phyloP scores from a whole-genome alignment of 2,113 vertebrate genomes.

The Scophthalmus maximus region DNA sequence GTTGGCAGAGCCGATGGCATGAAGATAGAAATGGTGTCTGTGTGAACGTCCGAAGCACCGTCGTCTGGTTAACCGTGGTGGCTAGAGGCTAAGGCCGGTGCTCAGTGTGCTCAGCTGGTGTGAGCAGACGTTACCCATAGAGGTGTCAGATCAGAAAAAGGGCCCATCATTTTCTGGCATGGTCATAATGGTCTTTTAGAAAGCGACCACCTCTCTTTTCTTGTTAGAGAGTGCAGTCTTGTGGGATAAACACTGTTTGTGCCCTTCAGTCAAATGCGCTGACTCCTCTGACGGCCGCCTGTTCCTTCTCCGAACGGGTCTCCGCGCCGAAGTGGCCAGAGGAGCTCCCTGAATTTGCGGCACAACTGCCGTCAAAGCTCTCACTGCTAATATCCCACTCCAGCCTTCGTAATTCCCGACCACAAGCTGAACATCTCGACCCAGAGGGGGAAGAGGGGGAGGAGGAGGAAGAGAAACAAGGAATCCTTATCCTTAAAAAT shows the following conservation, averaged over 20 bases:
- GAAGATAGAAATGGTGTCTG: too few species aligned
- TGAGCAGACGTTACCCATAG: neutral
- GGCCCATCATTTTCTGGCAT: too few species aligned
- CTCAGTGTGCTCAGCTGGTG: too few species aligned
- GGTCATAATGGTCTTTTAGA: neutral
- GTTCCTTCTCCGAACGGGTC: constrained; percentile 39
- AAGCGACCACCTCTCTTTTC: neutral
- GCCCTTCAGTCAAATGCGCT: constrained; percentile 39
- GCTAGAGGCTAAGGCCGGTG: too few species aligned
- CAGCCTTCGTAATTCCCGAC: constrained; percentile 59
- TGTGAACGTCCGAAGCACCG: too few species aligned
- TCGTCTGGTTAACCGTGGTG: too few species aligned
- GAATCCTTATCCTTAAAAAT: constrained; percentile 5
- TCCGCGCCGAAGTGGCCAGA: constrained; percentile 55
- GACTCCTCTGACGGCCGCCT: constrained; percentile 23
- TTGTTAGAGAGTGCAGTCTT: constrained; percentile 8
- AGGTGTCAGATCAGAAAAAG: neutral
- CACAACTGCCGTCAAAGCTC: constrained; percentile 73
- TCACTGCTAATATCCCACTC: constrained; percentile 70
- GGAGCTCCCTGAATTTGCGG: constrained; percentile 60
- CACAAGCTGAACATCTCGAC: constrained; percentile 39
- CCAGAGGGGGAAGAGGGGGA: neutral
- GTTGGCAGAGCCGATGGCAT: too few species aligned
- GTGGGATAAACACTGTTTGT: constrained; percentile 34
- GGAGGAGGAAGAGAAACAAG: neutral